Evolutionary conservation across 2,113 vertebrate species (phyloP).

Genomic region (Larimichthys crocea): DNA sequence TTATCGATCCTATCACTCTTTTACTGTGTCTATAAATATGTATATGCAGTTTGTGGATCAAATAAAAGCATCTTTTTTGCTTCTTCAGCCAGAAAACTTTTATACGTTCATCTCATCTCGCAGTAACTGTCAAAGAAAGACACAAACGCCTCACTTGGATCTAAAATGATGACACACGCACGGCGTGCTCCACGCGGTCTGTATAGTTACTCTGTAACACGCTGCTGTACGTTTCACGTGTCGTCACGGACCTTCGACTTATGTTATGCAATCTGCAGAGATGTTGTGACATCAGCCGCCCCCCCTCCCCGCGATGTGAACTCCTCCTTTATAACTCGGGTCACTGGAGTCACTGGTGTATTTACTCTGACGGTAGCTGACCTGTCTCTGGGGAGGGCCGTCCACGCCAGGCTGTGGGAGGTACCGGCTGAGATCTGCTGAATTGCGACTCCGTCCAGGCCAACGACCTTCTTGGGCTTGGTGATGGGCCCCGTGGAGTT

Average conservation of each 20-base stretch:
- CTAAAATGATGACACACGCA: background rate
- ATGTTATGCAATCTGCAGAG: background rate
- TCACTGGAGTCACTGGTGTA: background rate
- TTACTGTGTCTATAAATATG: background rate
- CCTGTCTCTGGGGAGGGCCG: constrained; percentile 97
- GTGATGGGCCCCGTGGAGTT: constrained; percentile 98
- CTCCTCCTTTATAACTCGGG: background rate
- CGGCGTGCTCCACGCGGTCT: background rate
- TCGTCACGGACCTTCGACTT: constrained; percentile 7
- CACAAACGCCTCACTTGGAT: background rate
- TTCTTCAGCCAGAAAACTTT: background rate
- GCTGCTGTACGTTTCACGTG: background rate
- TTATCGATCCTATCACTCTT: background rate
- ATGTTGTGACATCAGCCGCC: constrained; percentile 6
- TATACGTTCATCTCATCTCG: background rate
- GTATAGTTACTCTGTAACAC: background rate
- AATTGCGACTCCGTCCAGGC: constrained; percentile 94
- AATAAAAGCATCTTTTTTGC: background rate
- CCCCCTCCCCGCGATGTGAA: background rate
- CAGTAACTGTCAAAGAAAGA: background rate
- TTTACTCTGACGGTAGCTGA: constrained; percentile 64
- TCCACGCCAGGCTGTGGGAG: constrained; percentile 98
- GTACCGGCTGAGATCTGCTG: constrained; percentile 98
- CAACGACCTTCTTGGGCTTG: constrained; percentile 98
- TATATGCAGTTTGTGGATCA: no score